Conservation (phyloP, 2,888 invertebrate species). For the Mycalesis mineus region DNA sequence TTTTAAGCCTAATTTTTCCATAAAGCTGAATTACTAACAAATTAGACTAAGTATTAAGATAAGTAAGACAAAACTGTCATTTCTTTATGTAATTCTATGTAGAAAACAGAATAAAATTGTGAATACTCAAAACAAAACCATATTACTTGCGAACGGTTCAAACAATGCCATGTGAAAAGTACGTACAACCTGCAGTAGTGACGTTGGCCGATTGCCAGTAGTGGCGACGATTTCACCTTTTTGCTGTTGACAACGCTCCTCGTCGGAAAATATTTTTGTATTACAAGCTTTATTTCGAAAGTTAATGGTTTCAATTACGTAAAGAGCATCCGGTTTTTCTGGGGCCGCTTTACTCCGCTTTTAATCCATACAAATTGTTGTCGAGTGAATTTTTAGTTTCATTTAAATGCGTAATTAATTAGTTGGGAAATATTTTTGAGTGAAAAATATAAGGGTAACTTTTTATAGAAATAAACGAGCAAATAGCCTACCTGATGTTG, state of each 20-base stretch:
- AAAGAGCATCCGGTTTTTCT: slow-evolving; percentile 17
- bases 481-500: no score
- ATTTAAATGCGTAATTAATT: neutral
- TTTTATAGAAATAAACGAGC: no score
- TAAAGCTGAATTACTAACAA: no score
- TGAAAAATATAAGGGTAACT: no score
- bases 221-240: slow-evolving; percentile 43
- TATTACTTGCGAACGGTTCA: slow-evolving; percentile 29
- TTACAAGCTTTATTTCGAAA: slow-evolving; percentile 20
- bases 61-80: no score
- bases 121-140: slow-evolving; percentile 34
- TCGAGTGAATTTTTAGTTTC: neutral
- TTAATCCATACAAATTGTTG: slow-evolving; percentile 1
- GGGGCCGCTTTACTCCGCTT: neutral
- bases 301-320: slow-evolving; percentile 24
- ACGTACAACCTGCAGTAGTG: slow-evolving; percentile 29
- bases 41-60: no score
- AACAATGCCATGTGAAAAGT: slow-evolving; percentile 28
- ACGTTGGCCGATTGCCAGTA: slow-evolving; percentile 52
- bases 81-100: no score
- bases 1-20: no score
- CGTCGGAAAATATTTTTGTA: slow-evolving; percentile 49
- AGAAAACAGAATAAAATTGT: slow-evolving; percentile 25
- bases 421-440: neutral
- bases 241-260: slow-evolving; percentile 47